Evolutionary conservation across 2,888 invertebrate genomes (phyloP).

Genomic region (Callimorpha dominula): DNA sequence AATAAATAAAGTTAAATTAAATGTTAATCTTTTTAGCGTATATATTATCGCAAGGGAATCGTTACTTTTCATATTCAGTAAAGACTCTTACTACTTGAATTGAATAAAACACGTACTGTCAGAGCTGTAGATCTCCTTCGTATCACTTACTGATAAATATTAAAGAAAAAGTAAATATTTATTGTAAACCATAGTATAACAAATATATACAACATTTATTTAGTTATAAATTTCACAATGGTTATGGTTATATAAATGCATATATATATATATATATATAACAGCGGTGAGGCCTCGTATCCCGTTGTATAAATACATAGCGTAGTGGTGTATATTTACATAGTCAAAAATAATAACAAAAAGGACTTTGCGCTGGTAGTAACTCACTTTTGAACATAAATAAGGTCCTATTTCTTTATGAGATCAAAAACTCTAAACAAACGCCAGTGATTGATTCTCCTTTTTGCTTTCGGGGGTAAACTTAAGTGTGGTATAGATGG

Average conservation of each 20-base stretch:
- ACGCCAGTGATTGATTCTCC: neutral
- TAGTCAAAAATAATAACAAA: neutral
- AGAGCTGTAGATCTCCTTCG: neutral
- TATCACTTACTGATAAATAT: neutral
- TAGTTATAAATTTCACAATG: neutral
- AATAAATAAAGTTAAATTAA: neutral
- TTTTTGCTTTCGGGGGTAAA: constrained; percentile 7
- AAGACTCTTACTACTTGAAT: neutral
- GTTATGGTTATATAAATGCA: neutral
- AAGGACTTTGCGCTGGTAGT: neutral
- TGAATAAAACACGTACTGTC: neutral
- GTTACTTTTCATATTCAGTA: neutral
- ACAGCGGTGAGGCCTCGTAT: neutral
- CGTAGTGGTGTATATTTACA: neutral
- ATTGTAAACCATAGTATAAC: neutral
- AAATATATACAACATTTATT: neutral
- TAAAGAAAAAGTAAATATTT: neutral
- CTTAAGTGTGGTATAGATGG: constrained; percentile 27
- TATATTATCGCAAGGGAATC: neutral
- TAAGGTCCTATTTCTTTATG: neutral
- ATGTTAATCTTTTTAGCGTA: neutral
- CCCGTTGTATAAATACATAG: neutral
- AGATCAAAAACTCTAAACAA: neutral
- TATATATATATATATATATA: neutral
- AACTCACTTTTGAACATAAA: neutral